phyloP scores from a whole-genome alignment of 2,113 vertebrate species.

The Sapajus apella region DNA sequence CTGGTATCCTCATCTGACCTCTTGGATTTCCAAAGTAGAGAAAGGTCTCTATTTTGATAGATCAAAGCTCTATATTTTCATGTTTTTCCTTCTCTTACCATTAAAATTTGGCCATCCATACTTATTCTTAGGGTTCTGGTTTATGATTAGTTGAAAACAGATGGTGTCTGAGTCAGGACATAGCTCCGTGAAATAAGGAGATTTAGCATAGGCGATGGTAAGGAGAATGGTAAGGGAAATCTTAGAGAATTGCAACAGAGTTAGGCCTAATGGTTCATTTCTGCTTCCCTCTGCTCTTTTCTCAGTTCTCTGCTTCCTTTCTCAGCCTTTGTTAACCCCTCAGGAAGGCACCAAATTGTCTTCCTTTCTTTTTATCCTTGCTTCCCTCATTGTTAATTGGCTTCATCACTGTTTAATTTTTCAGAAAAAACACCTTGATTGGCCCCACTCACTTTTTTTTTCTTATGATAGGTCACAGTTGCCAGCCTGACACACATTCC shows the following conservation, averaged over 20 bases:
- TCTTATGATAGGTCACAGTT: not conserved
- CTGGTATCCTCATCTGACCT: not conserved
- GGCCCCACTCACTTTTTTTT: not conserved
- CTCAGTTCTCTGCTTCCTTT: not conserved
- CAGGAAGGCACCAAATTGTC: not conserved
- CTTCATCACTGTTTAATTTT: not conserved
- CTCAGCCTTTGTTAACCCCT: not conserved
- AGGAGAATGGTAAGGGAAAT: not conserved
- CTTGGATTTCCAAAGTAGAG: not conserved
- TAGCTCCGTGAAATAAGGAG: not conserved
- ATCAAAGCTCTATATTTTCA: not conserved
- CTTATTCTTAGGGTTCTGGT: not conserved
- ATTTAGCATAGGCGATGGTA: not conserved
- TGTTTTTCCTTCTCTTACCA: not conserved
- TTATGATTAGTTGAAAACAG: conserved; percentile 56
- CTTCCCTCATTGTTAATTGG: not conserved
- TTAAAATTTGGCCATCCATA: not conserved
- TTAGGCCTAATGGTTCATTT: not conserved
- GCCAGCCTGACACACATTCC: not conserved
- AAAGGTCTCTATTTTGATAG: not conserved
- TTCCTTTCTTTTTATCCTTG: not conserved
- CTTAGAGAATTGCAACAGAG: not conserved
- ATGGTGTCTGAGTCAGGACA: conserved; percentile 61
- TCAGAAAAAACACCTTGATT: not conserved
- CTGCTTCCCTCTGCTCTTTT: not conserved